A percentile compares a stretch with the other conserved stretches of the same genome.
These are phyloP conservation scores for Rhinolophus ferrumequinum DNA, from an alignment of 2,113 vertebrate species.

Conservation along the genomic window DNA sequence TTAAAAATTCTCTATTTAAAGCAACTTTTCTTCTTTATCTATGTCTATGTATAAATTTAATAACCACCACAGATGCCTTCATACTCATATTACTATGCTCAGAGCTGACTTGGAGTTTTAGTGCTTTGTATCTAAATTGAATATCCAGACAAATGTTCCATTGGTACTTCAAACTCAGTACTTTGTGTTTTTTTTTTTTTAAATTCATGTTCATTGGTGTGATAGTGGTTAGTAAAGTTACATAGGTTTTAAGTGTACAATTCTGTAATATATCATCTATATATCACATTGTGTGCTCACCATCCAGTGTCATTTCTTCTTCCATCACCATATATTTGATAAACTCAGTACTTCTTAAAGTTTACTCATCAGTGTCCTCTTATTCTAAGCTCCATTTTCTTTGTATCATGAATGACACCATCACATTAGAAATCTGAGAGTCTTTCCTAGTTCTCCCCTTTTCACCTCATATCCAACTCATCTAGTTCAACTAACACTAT, in stretches of 20 bases:
- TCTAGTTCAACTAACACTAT: neutral
- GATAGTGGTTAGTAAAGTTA: too few relatives aligned
- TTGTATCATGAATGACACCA: neutral
- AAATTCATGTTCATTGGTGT: too few relatives aligned
- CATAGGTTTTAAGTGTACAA: too few relatives aligned
- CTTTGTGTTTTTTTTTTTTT: neutral
- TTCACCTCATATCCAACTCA: neutral
- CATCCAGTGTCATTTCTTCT: too few relatives aligned
- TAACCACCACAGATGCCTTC: neutral
- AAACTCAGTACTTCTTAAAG: neutral
- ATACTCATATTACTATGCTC: neutral
- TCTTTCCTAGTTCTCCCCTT: neutral
- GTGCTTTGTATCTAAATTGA: neutral
- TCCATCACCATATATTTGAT: too few relatives aligned
- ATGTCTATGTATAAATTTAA: neutral
- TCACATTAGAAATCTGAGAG: neutral
- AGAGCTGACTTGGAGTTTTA: neutral
- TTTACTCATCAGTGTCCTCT: neutral
- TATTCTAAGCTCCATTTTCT: neutral
- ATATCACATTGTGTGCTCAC: too few relatives aligned
- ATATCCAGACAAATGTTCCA: neutral
- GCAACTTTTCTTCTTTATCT: neutral
- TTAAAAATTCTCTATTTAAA: neutral
- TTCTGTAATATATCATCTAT: too few relatives aligned
- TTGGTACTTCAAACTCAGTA: neutral